phyloP scores from a whole-genome alignment of 2,888 invertebrate species.

The Stegophylla sp. region DNA sequence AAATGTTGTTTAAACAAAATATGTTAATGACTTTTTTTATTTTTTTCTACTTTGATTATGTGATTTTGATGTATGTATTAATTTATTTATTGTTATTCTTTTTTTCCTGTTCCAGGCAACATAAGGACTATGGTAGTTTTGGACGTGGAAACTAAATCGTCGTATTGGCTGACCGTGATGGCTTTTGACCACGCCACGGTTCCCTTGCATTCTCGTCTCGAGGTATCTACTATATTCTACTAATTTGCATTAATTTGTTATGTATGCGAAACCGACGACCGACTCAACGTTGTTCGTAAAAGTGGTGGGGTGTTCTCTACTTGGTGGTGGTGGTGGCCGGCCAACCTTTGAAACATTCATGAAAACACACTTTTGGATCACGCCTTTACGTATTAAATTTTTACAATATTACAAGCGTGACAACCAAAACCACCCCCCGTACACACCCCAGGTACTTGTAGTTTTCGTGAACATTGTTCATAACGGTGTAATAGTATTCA shows the following conservation, averaged over 20 bases:
- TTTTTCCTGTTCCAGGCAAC: constrained; percentile 72
- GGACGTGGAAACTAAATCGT: constrained; percentile 84
- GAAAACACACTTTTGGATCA: neutral
- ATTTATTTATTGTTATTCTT: constrained; percentile 38
- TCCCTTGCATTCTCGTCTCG: constrained; percentile 81
- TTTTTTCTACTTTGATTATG: neutral
- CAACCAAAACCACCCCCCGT: neutral
- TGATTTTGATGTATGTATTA: neutral
- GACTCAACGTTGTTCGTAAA: neutral
- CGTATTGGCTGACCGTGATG: constrained; percentile 93
- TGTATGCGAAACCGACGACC: neutral
- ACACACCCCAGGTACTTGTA: neutral
- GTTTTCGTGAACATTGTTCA: too few species aligned
- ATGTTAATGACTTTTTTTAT: too few species aligned
- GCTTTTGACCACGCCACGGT: constrained; percentile 92
- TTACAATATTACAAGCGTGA: neutral
- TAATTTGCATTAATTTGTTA: constrained; percentile 24
- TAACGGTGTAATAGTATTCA: too few species aligned
- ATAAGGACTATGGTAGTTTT: constrained; percentile 83
- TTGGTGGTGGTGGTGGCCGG: too few species aligned
- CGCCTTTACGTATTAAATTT: neutral
- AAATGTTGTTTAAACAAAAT: too few species aligned
- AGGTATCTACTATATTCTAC: constrained; percentile 70
- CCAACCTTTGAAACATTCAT: constrained; percentile 16
- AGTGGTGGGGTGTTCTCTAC: neutral